A percentile compares a stretch with the other conserved stretches of the same genome.
Conservation (phyloP, 1,140 invertebrate species). For the Aphelenchoides besseyi region DNA sequence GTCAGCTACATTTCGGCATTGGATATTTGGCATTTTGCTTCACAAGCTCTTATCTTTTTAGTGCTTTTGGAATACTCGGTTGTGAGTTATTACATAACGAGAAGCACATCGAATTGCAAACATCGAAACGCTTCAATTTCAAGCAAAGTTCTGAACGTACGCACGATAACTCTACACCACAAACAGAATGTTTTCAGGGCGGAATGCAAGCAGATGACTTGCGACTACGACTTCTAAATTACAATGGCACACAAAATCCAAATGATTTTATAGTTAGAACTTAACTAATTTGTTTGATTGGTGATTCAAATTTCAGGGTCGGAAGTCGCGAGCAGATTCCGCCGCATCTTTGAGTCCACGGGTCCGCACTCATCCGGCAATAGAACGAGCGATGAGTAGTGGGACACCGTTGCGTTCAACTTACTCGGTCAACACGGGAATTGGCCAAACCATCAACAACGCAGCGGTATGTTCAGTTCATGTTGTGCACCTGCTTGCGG, state of each 20-base stretch:
- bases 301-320: not conserved
- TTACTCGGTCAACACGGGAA: constrained; percentile 21
- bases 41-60: constrained; percentile 56
- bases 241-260: not conserved
- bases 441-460: constrained; percentile 19
- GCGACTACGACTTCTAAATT: constrained; percentile 9
- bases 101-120: constrained; percentile 30
- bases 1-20: constrained; percentile 60
- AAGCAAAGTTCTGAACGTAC: constrained; percentile 9
- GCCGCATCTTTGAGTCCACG: constrained; percentile 1
- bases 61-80: constrained; percentile 60
- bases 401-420: not conserved
- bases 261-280: not conserved
- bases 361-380: not conserved
- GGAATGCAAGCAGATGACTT: not conserved
- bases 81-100: constrained; percentile 58
- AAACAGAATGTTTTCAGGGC: not conserved
- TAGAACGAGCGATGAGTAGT: constrained; percentile 1
- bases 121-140: constrained; percentile 18
- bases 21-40: constrained; percentile 61
- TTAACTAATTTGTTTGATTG: not conserved
- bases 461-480: constrained; percentile 24
- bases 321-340: not conserved
- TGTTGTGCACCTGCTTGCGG: not conserved
- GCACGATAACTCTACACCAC: too few relatives aligned